phyloP scores from a whole-genome alignment of 2,888 invertebrate species.

The Rhagonycha lutea region DNA sequence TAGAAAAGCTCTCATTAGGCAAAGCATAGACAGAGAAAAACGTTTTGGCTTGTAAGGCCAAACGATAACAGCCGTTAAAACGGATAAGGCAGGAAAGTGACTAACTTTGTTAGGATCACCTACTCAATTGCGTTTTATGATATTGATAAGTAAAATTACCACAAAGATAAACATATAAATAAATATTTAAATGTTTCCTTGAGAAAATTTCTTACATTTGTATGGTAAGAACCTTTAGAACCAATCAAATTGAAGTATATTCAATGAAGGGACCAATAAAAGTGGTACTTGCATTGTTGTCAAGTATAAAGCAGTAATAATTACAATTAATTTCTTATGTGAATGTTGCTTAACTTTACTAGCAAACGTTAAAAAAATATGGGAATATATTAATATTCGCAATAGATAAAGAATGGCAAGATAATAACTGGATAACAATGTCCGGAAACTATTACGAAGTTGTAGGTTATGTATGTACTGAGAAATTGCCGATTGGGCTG shows the following conservation, averaged over 20 bases:
- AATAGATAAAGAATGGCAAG: not conserved
- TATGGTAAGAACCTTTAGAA: too few relatives aligned
- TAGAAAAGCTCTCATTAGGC: not conserved
- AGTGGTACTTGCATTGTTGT: too few relatives aligned
- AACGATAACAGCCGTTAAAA: not conserved
- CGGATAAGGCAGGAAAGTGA: not conserved
- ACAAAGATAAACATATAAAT: not conserved
- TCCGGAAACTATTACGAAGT: not conserved
- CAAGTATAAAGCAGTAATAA: too few relatives aligned
- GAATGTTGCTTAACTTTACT: not conserved
- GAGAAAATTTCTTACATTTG: too few relatives aligned
- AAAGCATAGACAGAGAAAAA: not conserved
- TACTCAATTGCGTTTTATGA: not conserved
- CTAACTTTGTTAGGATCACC: not conserved
- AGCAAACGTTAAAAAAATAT: not conserved
- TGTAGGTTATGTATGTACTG: not conserved
- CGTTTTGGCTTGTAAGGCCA: not conserved
- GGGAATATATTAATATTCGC: not conserved
- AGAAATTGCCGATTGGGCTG: not conserved
- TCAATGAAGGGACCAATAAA: too few relatives aligned
- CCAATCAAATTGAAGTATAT: too few relatives aligned
- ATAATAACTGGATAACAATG: not conserved
- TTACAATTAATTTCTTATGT: too few relatives aligned
- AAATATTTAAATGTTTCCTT: too few relatives aligned
- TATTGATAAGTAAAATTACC: not conserved